Percentiles rank a stretch among this genome's conserved stretches.
Conservation (phyloP, 2,888 invertebrate genomes). For the Zootermopsis nevadensis region DNA sequence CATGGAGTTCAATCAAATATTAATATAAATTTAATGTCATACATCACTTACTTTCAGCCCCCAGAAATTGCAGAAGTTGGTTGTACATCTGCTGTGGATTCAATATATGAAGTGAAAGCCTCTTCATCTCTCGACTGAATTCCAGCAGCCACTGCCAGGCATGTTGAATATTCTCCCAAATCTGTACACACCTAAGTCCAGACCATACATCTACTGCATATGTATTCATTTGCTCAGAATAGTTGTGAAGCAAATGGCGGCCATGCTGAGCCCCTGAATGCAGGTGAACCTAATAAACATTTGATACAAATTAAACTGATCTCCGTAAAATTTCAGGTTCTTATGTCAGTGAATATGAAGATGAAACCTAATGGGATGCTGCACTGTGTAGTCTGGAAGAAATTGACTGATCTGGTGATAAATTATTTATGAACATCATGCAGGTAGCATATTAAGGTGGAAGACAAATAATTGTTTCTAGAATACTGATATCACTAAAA, state of each 20-base stretch:
- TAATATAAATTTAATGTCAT: neutral
- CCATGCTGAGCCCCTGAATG: constrained; percentile 55
- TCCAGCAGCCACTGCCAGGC: constrained; percentile 50
- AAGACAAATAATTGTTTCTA: too few relatives aligned
- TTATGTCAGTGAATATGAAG: too few relatives aligned
- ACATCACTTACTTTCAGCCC: constrained; percentile 55
- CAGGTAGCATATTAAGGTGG: too few relatives aligned
- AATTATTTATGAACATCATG: too few relatives aligned
- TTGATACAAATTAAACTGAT: too few relatives aligned
- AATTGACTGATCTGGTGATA: too few relatives aligned
- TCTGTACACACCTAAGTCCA: constrained; percentile 52
- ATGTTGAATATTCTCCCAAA: constrained; percentile 53
- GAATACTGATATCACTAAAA: too few relatives aligned
- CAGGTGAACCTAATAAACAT: constrained; percentile 54
- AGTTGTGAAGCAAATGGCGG: constrained; percentile 52
- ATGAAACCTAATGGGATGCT: too few relatives aligned
- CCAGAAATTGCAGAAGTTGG: constrained; percentile 53
- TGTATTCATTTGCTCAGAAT: constrained; percentile 53
- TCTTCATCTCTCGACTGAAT: constrained; percentile 49
- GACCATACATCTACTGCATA: constrained; percentile 53
- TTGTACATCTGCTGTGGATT: constrained; percentile 53
- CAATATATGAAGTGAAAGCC: constrained; percentile 47
- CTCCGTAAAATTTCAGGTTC: too few relatives aligned
- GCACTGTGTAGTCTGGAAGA: too few relatives aligned
- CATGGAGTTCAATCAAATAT: neutral